Evolutionary conservation across 2,888 invertebrate species (phyloP), one percentile per base, ranked within the genome.

Genomic region (Apotomis capreana): DNA sequence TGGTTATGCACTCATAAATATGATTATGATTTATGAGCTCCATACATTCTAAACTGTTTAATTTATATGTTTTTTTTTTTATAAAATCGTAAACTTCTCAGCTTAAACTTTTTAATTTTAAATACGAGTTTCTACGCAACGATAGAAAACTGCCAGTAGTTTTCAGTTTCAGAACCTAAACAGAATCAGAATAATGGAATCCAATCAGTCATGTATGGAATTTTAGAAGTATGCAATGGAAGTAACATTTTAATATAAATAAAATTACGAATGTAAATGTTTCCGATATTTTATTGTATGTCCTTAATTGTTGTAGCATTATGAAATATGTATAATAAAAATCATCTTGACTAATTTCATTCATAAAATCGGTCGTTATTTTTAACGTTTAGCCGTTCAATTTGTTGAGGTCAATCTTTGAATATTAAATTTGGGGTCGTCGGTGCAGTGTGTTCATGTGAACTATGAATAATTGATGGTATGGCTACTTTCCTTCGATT

Each of bases 401-500:
- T 54, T 58, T 26, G 68, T 70, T 36, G 68, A 62, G 68, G 61
- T 44, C 52, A 65, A 15, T 61, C 15, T 49, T 65, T 65, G 63
- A 52, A 68, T 68, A 60, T 58, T 46, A 36, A 52, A 67, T 54
- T 12, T 57, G 40, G 37, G 63, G 51, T 40, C 51, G 26, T 36
- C 26, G 55, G 62, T 60, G 36, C 73, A 73, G 70, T 67, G 73
- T 71, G 76, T 69, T 76, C 76, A 68, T 71, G 77, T 79, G 77
- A 77, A 74, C 69, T 78, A 74, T 78, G 72, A 63, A 72, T 72
- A 62, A 63, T 63, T 75, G 76, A 77, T 74, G 61, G 72, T 73
- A 67, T 72, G 73, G 62, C 68, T 74, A 72, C 26, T 78, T 78
- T 77, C 78, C 68, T 77, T 75, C 70, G 73, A 73, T 75, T 74